Base-by-base conservation (phyloP, 1,140 invertebrate species). In the Cherax quadricarinatus region DNA sequence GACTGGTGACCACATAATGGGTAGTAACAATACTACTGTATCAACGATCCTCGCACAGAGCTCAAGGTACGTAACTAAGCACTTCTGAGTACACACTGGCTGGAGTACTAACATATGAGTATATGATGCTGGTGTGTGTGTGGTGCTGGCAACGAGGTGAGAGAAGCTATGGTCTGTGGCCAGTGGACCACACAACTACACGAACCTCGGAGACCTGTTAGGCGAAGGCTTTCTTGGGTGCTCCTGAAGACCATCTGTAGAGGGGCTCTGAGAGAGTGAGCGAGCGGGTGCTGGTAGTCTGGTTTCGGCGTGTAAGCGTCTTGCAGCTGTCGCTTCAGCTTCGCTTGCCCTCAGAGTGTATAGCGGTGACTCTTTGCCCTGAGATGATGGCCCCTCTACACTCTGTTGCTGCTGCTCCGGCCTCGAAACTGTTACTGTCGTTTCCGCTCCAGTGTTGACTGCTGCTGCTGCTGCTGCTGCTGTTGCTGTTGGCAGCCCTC, bases 191-290 rank as follows among this genome's bases (percentile, higher is more conserved):
- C 30, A 24, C 81, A 12, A 48, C 83, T 92, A 89, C 21, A 89
- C 88, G 41, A 89, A 89, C 24, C 88, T 60, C 10, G 88, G 88
- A 6, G 80, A 73, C 49, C 88, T 89, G 66, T 89, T 89, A 16
- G 88, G 88, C 7, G 88, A 89, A 10, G 88, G 88, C 48, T 73
- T 82, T 24, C 88, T 57, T 5, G 88, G 88, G 66, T 89, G 88
- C 57, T 89, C 81, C 51, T 62, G 88, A 10, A 24, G 30, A 30
- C 14, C 14, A 9, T 66, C 48, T 9, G 79, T 12, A 14, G 88
- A 53, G 21, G 86, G 75, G 75, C 70, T 57, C 24, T 78, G 86
- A 51, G 73, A 21, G 75, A 16, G 30, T 41, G 75, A 75, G 21
- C 21, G 53, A 48, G 73, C 51, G 48, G 88, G 30, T 5, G 41